Base-by-base conservation (phyloP, 2,888 invertebrate genomes). In the Pimpla rufipes region DNA sequence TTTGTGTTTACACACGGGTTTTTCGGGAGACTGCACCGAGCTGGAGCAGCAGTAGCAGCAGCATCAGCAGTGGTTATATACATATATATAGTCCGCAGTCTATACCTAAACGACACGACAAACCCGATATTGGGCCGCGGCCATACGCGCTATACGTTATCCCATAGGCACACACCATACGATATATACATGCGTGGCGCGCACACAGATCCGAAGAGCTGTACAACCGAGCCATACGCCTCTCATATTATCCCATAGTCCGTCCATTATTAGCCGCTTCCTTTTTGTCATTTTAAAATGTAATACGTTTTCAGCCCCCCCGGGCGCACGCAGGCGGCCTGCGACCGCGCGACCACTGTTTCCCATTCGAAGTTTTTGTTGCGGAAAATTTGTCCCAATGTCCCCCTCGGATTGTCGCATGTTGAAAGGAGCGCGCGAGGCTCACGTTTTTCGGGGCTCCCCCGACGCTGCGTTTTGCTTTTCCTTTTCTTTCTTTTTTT, bases 351-450 rank as follows among this genome's bases (percentile, higher is more conserved):
- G 86, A 87, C 87, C 89, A 88, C 86, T 88, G 87, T 89, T 88
- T 88, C 86, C 89, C 86, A 92, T 93, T 93, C 92, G 91, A 88
- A 88, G 83, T 91, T 91, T 90, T 90, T 91, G 90, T 92, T 90
- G 90, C 92, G 93, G 92, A 92, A 93, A 93, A 93, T 92, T 92
- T 91, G 92, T 93, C 91, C 89, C 89, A 87, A 89, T 91, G 91
- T 90, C 89, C 82, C 85, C 86, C 21, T 37, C 37, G 35, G 40
- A 50, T 71, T 47, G 76, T 47, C 68, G 29, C 29, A n/a, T n/a
- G 75, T 52, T 71, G 64, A 66, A 74, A 71, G 78, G 81, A 83
- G 64, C 42, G 67, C 77, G 70, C 76, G 71, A 87, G 67, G 37
- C 13, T n/a, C 18, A 52, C 13, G 37, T 55, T 37, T 52, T 70